A percentile compares a stretch with the other conserved stretches of the same genome.
Evolutionary conservation across 2,888 invertebrate species (phyloP).

Genomic region (Caenorhabditis virilis): DNA sequence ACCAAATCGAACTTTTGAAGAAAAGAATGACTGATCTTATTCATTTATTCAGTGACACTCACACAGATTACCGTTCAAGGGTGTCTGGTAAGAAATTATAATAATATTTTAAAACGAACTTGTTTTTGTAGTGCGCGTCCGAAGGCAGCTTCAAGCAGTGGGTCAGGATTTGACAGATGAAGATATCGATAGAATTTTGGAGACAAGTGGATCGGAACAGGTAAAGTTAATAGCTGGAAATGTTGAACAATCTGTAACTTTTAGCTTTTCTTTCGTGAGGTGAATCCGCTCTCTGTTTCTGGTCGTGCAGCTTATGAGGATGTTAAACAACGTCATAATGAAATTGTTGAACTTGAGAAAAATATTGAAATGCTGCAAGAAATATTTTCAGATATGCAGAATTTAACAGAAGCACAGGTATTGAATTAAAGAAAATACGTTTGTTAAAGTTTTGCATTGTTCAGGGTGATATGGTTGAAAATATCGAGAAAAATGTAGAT

Average conservation of each 20-base stretch:
- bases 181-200: conserved; percentile 61
- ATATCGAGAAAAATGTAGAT: conserved; percentile 59
- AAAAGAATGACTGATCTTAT: conserved; percentile 58
- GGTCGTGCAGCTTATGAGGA: conserved; percentile 62
- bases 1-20: conserved; percentile 60
- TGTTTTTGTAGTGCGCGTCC: conserved; percentile 56
- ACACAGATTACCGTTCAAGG: conserved; percentile 61
- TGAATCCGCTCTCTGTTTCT: conserved; percentile 60
- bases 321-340: conserved; percentile 80
- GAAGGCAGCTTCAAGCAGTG: conserved; percentile 61
- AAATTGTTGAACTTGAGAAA: conserved; percentile 98
- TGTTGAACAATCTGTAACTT: conserved; percentile 2
- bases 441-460: background rate
- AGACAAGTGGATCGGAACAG: conserved; percentile 40
- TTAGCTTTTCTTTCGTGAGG: conserved; percentile 63
- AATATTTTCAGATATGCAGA: conserved; percentile 99
- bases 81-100: conserved; percentile 57
- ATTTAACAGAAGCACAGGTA: conserved; percentile 78
- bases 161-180: conserved; percentile 55
- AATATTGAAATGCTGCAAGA: conserved; percentile 98
- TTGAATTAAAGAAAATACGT: background rate
- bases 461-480: conserved; percentile 58
- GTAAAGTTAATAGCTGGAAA: conserved; percentile 3
- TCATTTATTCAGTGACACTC: conserved; percentile 57
- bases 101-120: background rate